phyloP scores from a whole-genome alignment of 2,888 invertebrate species.

The Parascotia fuliginaria region DNA sequence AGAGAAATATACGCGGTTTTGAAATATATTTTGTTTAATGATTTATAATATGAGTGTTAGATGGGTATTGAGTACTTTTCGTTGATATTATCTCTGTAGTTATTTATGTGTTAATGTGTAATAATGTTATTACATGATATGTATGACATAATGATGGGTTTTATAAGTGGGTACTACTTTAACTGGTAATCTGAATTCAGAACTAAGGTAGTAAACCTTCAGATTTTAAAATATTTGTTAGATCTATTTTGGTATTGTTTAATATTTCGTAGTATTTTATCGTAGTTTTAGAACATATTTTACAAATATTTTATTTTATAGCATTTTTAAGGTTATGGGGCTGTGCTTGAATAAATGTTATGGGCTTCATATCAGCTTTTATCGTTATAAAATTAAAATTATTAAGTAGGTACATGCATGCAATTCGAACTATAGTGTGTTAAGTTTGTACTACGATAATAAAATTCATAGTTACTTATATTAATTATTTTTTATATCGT shows the following conservation, averaged over 20 bases:
- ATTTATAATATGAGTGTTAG: too few relatives aligned
- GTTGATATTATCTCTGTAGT: too few relatives aligned
- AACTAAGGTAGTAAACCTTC: too few relatives aligned
- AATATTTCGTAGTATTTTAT: constrained; percentile 9
- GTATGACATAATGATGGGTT: too few relatives aligned
- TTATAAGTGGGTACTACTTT: too few relatives aligned
- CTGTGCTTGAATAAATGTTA: constrained; percentile 50
- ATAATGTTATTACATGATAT: too few relatives aligned
- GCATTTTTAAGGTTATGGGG: constrained; percentile 44
- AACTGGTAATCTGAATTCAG: too few relatives aligned
- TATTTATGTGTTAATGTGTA: too few relatives aligned
- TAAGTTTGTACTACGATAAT: constrained; percentile 44
- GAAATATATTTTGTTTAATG: too few relatives aligned
- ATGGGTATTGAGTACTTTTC: too few relatives aligned
- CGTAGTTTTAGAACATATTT: constrained; percentile 20
- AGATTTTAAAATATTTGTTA: too few relatives aligned
- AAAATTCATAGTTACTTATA: constrained; percentile 44
- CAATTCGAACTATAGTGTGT: constrained; percentile 44
- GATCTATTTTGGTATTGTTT: too few relatives aligned
- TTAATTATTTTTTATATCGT: constrained; percentile 48
- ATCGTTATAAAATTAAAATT: constrained; percentile 29
- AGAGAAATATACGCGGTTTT: constrained; percentile 61
- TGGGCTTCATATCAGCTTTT: constrained; percentile 52
- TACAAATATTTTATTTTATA: constrained; percentile 16
- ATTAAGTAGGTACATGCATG: constrained; percentile 49